Percentiles rank a stretch among this genome's conserved stretches.
Conservation (phyloP, 2,797 vertebrate genomes). For the Phoxinus dragarum region DNA sequence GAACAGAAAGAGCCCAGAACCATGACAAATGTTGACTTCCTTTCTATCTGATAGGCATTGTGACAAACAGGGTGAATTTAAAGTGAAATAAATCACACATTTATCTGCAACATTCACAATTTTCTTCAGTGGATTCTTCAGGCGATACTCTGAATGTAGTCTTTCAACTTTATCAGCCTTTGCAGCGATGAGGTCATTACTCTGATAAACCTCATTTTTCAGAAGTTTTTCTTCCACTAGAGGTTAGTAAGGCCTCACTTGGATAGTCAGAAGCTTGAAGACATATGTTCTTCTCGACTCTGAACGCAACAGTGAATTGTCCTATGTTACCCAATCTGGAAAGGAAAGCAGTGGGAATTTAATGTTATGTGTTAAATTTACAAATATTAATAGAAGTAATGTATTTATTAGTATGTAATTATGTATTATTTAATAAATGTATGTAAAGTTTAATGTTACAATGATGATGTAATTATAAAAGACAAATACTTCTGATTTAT, state of each 20-base stretch:
- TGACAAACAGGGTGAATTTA: not conserved
- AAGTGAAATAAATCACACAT: constrained; percentile 23
- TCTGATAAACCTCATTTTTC: not conserved
- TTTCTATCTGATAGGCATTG: not conserved
- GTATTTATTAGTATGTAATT: too few species aligned
- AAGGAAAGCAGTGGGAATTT: not conserved
- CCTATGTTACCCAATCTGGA: not conserved
- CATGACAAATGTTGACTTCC: too few species aligned
- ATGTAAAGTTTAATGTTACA: not conserved
- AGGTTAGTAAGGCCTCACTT: not conserved
- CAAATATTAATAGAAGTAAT: not conserved
- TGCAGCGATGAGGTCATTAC: not conserved
- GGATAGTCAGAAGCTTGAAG: not conserved
- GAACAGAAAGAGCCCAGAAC: too few species aligned
- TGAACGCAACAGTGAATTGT: not conserved
- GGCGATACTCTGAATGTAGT: constrained; percentile 12
- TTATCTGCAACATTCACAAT: not conserved
- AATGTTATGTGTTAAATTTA: not conserved
- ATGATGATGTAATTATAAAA: not conserved
- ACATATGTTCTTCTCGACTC: not conserved
- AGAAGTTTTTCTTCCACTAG: not conserved
- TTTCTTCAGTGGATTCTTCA: not conserved
- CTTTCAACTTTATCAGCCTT: too few species aligned
- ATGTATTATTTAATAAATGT: too few species aligned
- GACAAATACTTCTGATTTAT: not conserved